These are phyloP conservation scores for Lamprotornis superbus DNA, from an alignment of 2,113 vertebrate species.

Conservation along the genomic window DNA sequence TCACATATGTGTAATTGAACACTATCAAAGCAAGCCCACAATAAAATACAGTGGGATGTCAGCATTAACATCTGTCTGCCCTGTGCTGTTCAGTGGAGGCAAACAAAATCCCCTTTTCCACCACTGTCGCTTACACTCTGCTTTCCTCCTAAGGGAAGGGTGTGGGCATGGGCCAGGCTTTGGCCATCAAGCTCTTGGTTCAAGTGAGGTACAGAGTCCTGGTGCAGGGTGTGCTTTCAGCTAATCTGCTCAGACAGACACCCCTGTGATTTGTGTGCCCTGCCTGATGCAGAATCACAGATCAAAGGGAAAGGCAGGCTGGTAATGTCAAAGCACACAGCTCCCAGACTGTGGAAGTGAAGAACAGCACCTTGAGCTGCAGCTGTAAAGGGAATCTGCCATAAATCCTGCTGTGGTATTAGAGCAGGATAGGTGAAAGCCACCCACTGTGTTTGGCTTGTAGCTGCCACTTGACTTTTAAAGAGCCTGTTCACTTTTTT, in stretches of 20 bases:
- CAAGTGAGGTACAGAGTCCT: not conserved
- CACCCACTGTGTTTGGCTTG: not conserved
- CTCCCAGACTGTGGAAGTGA: not conserved
- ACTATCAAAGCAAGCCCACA: not conserved
- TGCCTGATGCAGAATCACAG: not conserved
- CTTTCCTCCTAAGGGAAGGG: not conserved
- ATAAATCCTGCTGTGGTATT: constrained; percentile 5
- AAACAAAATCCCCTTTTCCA: not conserved
- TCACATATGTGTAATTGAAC: constrained; percentile 7
- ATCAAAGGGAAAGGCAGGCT: constrained; percentile 1
- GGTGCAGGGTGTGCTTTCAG: not conserved
- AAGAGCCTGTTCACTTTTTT: not conserved
- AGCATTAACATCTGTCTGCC: constrained; percentile 34
- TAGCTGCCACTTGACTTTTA: not conserved
- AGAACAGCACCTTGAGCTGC: constrained; percentile 4
- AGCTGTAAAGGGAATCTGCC: not conserved
- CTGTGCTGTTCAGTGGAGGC: not conserved
- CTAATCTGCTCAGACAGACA: not conserved
- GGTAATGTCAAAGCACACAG: not conserved
- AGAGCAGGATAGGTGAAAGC: not conserved
- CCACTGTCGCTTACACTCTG: not conserved
- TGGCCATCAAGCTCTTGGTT: not conserved
- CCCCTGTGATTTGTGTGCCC: not conserved
- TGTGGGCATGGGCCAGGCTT: too few species aligned
- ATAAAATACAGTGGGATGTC: not conserved